Conservation (phyloP, 2,888 invertebrate species). For the Oxyscelio sp. region DNA sequence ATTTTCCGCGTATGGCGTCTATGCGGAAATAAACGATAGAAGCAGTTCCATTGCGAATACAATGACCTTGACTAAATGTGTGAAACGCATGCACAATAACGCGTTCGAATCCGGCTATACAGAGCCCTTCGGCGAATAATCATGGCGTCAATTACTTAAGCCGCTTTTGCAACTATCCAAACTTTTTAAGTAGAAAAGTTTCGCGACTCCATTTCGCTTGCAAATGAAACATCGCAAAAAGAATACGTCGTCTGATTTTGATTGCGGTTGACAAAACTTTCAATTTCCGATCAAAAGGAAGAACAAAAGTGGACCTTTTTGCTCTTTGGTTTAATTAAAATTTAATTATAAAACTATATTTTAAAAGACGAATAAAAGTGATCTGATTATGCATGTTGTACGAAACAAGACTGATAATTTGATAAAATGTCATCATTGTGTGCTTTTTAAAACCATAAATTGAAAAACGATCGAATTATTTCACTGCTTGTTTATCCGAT, state of each 20-base stretch:
- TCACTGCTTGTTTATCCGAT: background rate
- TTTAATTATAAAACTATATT: background rate
- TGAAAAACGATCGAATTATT: constrained; percentile 3
- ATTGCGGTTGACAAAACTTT: background rate
- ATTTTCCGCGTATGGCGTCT: constrained; percentile 10
- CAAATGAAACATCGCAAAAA: background rate
- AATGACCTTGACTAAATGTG: constrained; percentile 39
- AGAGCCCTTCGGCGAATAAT: background rate
- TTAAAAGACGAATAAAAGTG: background rate
- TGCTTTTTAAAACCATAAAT: background rate
- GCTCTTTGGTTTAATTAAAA: background rate
- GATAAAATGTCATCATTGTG: background rate
- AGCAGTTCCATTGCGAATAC: constrained; percentile 4
- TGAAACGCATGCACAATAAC: constrained; percentile 13
- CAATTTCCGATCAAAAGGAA: background rate
- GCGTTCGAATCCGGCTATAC: constrained; percentile 6
- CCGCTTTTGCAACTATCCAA: background rate
- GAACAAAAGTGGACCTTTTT: background rate
- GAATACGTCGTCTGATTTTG: background rate
- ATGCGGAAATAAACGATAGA: constrained; percentile 30
- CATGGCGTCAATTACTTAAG: background rate
- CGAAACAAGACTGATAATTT: background rate
- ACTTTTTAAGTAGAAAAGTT: constrained; percentile 3
- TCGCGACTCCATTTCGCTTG: background rate
- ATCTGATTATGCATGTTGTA: background rate